Evolutionary conservation across 2,113 vertebrate species (phyloP).

Genomic region (Hemichromis elongatus): DNA sequence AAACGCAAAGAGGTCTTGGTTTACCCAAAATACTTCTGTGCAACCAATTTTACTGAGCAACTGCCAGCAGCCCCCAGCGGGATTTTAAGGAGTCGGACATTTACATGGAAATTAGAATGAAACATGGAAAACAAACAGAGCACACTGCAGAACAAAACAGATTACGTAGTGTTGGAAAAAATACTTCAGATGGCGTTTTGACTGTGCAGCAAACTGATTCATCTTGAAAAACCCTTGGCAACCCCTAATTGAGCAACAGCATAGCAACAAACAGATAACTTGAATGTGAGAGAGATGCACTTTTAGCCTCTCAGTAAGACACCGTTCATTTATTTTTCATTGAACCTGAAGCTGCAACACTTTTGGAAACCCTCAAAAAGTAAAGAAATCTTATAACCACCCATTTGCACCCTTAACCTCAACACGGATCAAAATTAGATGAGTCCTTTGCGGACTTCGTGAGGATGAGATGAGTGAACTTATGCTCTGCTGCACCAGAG

Average conservation of each 20-base stretch:
- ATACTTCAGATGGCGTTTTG: not conserved
- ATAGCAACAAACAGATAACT: not conserved
- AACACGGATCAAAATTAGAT: not conserved
- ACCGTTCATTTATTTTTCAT: not conserved
- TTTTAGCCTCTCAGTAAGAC: not conserved
- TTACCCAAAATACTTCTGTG: not conserved
- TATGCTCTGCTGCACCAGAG: not conserved
- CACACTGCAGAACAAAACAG: not conserved
- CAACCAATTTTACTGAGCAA: accelerated
- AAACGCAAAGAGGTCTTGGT: not conserved
- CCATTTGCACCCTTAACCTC: not conserved
- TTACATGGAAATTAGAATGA: not conserved
- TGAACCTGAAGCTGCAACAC: not conserved
- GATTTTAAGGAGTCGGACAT: not conserved
- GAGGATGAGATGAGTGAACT: not conserved
- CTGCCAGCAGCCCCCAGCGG: not conserved
- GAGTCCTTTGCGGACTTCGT: not conserved
- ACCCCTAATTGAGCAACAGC: not conserved
- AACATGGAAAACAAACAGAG: not conserved
- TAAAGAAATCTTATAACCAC: not conserved
- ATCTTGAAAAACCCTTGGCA: not conserved
- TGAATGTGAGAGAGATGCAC: not conserved
- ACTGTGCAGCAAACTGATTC: not conserved
- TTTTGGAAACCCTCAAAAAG: not conserved
- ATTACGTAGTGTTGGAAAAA: not conserved